Percentiles rank a stretch among this genome's conserved stretches.
phyloP scores from a whole-genome alignment of 2,888 invertebrate species.

The Drosophila stalkeri region DNA sequence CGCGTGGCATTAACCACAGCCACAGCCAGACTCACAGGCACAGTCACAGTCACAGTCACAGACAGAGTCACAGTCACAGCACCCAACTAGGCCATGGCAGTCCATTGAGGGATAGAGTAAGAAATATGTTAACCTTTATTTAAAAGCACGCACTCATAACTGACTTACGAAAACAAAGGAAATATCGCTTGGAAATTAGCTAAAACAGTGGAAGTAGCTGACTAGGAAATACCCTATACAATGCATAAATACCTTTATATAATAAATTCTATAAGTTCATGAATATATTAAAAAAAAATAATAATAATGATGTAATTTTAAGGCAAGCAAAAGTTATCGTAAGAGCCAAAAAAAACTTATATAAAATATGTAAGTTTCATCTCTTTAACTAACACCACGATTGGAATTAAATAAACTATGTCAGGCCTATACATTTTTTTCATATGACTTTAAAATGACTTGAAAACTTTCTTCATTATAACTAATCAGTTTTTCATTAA shows the following conservation, averaged over 20 bases:
- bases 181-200: background rate
- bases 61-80: background rate
- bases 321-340: too few relatives aligned
- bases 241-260: background rate
- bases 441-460: background rate
- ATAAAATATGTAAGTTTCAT: too few relatives aligned
- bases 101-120: background rate
- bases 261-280: background rate
- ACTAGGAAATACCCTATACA: background rate
- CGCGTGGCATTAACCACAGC: slow-evolving; percentile 8
- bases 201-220: background rate
- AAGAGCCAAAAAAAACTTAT: too few relatives aligned
- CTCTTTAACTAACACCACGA: too few relatives aligned
- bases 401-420: too few relatives aligned
- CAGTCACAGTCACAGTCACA: background rate
- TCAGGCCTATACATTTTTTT: too few relatives aligned
- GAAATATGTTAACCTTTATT: background rate
- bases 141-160: background rate
- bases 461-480: background rate
- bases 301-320: too few relatives aligned
- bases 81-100: slow-evolving; percentile 5
- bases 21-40: background rate
- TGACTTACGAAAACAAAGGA: too few relatives aligned
- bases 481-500: background rate
- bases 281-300: background rate